phyloP scores from a whole-genome alignment of 2,888 invertebrate species.

The Lasioglossum lativentre region DNA sequence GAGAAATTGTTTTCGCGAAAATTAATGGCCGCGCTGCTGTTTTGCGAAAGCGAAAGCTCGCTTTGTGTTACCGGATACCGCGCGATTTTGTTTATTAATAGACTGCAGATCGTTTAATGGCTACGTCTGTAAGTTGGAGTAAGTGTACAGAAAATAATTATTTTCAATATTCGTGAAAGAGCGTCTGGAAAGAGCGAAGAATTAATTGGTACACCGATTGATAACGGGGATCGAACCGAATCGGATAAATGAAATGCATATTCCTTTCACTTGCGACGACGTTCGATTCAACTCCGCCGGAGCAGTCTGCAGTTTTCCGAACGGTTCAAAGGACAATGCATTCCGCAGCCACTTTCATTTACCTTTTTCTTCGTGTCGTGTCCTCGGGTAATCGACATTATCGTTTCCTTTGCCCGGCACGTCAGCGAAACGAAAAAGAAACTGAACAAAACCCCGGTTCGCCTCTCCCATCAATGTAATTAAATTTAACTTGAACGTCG shows the following conservation, averaged over 20 bases:
- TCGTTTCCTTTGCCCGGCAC: not conserved
- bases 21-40: too few species aligned
- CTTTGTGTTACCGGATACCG: too few species aligned
- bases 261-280: constrained; percentile 7
- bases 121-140: too few species aligned
- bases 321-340: constrained; percentile 2
- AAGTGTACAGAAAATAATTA: not conserved
- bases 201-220: not conserved
- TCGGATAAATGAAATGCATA: not conserved
- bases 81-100: not conserved
- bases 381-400: constrained; percentile 5
- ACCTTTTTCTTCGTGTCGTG: not conserved
- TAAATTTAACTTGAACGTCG: constrained; percentile 47
- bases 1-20: not conserved
- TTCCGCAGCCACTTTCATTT: not conserved
- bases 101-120: too few species aligned
- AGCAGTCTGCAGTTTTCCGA: not conserved
- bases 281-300: not conserved
- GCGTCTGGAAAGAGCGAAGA: too few species aligned
- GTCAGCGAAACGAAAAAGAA: constrained; percentile 10
- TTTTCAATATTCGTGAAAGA: not conserved
- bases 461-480: constrained; percentile 30
- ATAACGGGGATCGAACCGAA: not conserved
- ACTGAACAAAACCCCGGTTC: not conserved
- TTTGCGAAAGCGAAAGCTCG: not conserved